These are phyloP conservation scores for Sisyra terminalis DNA, from an alignment of 2,888 invertebrate species.

Conservation along the genomic window DNA sequence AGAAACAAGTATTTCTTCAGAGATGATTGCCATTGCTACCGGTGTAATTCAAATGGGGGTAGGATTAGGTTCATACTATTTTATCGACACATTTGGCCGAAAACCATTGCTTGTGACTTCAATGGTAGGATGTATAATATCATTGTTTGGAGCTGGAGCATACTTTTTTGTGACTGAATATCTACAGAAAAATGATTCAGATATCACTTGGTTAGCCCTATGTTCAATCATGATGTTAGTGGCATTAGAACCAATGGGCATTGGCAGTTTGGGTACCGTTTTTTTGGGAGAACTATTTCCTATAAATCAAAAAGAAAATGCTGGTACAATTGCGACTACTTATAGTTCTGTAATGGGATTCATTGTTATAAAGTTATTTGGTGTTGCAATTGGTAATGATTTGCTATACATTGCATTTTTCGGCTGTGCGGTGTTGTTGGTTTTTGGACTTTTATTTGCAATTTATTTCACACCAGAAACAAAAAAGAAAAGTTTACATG, in stretches of 20 bases:
- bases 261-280: conserved; percentile 32
- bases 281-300: conserved; percentile 31
- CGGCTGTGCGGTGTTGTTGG: conserved; percentile 15
- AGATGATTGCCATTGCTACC: conserved; percentile 38
- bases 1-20: conserved; percentile 29
- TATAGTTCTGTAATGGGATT: conserved; percentile 25
- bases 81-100: conserved; percentile 47
- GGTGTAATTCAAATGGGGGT: conserved; percentile 40
- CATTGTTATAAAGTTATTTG: conserved; percentile 23
- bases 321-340: conserved; percentile 28
- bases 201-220: conserved; percentile 30
- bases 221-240: conserved; percentile 30
- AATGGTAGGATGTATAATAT: conserved; percentile 25
- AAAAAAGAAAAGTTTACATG: conserved; percentile 23
- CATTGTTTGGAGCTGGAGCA: conserved; percentile 23
- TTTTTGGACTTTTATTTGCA: conserved; percentile 18
- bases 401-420: conserved; percentile 22
- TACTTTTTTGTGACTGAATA: conserved; percentile 6
- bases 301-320: conserved; percentile 27
- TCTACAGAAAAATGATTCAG: conserved; percentile 15
- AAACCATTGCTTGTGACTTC: conserved; percentile 43
- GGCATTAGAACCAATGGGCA: conserved; percentile 31
- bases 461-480: conserved; percentile 23
- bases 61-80: conserved; percentile 33
- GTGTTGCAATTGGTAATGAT: conserved; percentile 17